Percentiles rank a stretch among this genome's conserved stretches.
Conservation (phyloP, 2,888 invertebrate species). For the Tryphoninae sp. region DNA sequence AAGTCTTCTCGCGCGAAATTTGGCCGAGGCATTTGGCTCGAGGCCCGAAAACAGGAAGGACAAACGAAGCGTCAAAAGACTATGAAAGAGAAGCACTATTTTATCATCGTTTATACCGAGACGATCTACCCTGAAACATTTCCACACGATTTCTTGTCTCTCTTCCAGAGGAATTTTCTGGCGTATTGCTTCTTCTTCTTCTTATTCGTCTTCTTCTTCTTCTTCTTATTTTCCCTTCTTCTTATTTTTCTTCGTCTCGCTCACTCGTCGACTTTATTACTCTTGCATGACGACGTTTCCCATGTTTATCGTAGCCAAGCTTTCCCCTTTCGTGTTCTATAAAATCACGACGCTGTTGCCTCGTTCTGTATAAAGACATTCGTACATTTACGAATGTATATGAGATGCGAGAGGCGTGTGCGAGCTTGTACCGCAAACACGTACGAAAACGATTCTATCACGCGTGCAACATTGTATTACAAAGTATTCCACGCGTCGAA, state of each 20-base stretch:
- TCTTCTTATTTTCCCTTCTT: background rate
- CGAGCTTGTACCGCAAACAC: background rate
- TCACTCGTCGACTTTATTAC: background rate
- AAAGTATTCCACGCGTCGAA: slow-evolving; percentile 1
- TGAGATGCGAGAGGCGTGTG: background rate
- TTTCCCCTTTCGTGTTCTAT: background rate
- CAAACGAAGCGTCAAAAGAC: slow-evolving; percentile 37
- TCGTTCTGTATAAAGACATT: background rate
- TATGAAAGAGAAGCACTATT: slow-evolving; percentile 41
- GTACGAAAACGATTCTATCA: slow-evolving; percentile 6
- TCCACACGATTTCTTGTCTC: slow-evolving; percentile 18
- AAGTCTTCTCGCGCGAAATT: slow-evolving; percentile 32
- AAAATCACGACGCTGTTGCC: background rate
- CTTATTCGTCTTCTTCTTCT: background rate
- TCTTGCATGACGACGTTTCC: background rate
- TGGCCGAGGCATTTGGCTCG: slow-evolving; percentile 61
- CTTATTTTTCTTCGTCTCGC: slow-evolving; percentile 1
- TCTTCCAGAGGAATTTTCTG: slow-evolving; percentile 23
- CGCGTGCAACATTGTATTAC: background rate
- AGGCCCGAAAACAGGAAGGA: slow-evolving; percentile 47
- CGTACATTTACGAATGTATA: background rate
- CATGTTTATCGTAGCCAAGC: background rate
- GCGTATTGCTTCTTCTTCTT: background rate
- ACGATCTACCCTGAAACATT: slow-evolving; percentile 19
- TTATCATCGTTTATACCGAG: background rate